A percentile compares a stretch with the other conserved stretches of the same genome.
phyloP scores from a whole-genome alignment of 2,113 vertebrate genomes.

The Aspiorhynchus laticeps region DNA sequence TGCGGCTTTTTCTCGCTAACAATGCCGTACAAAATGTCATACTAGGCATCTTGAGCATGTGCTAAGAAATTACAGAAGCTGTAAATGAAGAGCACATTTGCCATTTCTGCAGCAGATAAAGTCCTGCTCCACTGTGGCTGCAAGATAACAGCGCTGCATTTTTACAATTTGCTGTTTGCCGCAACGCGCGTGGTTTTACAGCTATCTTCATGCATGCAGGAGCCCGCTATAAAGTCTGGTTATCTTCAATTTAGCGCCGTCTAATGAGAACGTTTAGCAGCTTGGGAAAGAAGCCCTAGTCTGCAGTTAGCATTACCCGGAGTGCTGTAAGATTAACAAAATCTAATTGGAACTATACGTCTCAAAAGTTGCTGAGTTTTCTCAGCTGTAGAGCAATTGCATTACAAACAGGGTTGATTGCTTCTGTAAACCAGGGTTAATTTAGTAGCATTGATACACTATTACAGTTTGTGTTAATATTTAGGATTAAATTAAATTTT shows the following conservation, averaged over 20 bases:
- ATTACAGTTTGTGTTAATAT: neutral
- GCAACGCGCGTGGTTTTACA: constrained; percentile 3
- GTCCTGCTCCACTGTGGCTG: constrained; percentile 20
- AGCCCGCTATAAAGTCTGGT: constrained; percentile 19
- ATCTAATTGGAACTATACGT: constrained; percentile 53
- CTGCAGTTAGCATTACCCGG: constrained; percentile 48
- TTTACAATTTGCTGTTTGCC: constrained; percentile 24
- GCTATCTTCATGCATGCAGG: constrained; percentile 41
- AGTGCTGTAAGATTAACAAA: constrained; percentile 49
- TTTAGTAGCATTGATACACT: neutral
- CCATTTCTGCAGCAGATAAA: neutral
- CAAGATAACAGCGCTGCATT: constrained; percentile 27
- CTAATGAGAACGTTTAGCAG: constrained; percentile 51
- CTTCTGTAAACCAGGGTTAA: neutral
- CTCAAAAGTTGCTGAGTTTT: constrained; percentile 39
- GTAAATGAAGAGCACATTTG: constrained; percentile 48
- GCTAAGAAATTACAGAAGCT: constrained; percentile 41
- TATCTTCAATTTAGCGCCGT: constrained; percentile 51
- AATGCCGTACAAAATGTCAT: neutral
- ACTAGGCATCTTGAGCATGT: neutral
- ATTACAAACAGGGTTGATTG: neutral
- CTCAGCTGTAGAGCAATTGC: constrained; percentile 12
- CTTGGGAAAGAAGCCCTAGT: constrained; percentile 44
- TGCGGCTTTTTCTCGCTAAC: neutral
- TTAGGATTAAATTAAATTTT: neutral